phyloP scores from a whole-genome alignment of 2,113 vertebrate species.

The Aspiorhynchus laticeps region DNA sequence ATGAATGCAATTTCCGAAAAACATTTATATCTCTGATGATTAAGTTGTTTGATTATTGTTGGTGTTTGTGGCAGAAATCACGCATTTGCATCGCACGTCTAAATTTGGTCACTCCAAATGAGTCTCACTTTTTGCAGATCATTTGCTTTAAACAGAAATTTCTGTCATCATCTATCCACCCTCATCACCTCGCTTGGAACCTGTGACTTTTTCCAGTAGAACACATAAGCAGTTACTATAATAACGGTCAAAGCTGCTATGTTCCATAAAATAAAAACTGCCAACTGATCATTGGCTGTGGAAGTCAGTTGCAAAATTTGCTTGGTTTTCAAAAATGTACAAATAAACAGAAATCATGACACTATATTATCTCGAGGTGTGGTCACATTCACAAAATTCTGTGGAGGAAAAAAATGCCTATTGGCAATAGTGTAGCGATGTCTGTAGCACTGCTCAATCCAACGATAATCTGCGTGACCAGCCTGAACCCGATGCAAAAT shows the following conservation, averaged over 20 bases:
- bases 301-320: neutral
- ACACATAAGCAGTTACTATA: neutral
- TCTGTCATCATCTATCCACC: neutral
- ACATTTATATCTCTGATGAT: constrained; percentile 18
- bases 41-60: neutral
- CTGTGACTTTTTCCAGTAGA: neutral
- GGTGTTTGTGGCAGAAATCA: constrained; percentile 9
- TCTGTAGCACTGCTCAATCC: neutral
- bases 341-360: neutral
- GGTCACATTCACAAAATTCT: neutral
- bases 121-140: constrained; percentile 16
- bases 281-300: neutral
- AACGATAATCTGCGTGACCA: too few relatives aligned
- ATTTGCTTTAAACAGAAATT: neutral
- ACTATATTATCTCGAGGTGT: neutral
- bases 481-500: neutral
- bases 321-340: neutral
- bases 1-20: neutral
- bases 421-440: neutral
- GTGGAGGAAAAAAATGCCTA: neutral
- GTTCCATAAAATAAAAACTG: neutral
- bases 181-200: neutral
- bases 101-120: constrained; percentile 6
- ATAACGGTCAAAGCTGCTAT: neutral
- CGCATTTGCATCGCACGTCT: neutral